Base-by-base conservation (phyloP, 1,140 invertebrate genomes). In the Berghia stephanieae region DNA sequence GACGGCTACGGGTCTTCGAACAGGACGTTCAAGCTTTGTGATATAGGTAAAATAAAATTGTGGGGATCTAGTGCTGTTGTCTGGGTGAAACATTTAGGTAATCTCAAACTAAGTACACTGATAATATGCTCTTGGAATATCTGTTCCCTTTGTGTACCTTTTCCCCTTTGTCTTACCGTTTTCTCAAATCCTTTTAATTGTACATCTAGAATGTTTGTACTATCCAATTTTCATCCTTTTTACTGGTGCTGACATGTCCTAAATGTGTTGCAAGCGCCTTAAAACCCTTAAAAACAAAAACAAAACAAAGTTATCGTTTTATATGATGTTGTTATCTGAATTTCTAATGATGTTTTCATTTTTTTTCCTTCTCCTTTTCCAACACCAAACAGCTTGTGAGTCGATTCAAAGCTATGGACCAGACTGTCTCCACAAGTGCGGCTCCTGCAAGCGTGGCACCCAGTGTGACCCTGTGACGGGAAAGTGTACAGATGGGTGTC, bases 371-470 rank as follows among this genome's bases (percentile, higher is more conserved):
- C 21, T 46, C 34, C 27, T 63, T 63, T 63, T 63, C 34, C 27
- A 16, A 16, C 10, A 24, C 10, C 34, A 16, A 10, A 63, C 27
- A 16, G 8, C 18, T 8, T 24, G 27, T 16, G 57, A 24, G 57
- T 63, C 71, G 34, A 57, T 38, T 57, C 49, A 38, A 40, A 46
- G 38, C 3, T 78, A 75, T 55, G 80, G 78, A 6, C 36, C 31
- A 18, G 76, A 75, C 68, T 83, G 80, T 78, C 18, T 46, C 0
- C 57, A 70, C 52, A 38, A 70, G 13, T 83, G 80, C 79, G 80
- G 80, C 3, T 38, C 67, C 3, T 83, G 80, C 67, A 31, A 34
- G 31, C 44, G 74, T 24, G 52, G 71, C 8, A 69, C 70, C 8
- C 27, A 36, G 1, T 82, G 79, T 77, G 73, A 80, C 42, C n/a